phyloP scores from a whole-genome alignment of 2,113 vertebrate genomes.

The Myiopsitta monachus region DNA sequence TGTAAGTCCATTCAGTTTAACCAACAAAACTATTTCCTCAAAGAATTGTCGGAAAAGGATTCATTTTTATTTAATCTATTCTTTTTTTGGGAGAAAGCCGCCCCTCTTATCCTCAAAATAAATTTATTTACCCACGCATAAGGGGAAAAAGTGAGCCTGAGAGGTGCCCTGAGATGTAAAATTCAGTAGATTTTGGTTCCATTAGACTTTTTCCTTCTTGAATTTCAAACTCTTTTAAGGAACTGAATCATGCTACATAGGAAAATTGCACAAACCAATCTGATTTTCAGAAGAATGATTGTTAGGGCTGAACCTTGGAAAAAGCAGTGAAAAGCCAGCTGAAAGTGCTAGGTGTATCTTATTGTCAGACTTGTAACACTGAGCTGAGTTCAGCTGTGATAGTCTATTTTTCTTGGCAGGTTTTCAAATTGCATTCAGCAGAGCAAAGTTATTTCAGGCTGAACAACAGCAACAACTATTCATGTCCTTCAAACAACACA shows the following conservation, averaged over 20 bases:
- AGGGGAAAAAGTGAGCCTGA: background rate
- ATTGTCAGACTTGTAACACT: background rate
- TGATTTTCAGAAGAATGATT: slow-evolving; percentile 12
- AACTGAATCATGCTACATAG: background rate
- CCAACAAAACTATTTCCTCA: background rate
- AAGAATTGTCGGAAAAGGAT: background rate
- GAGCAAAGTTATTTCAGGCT: slow-evolving; percentile 48
- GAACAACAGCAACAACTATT: slow-evolving; percentile 49
- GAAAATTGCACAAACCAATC: background rate
- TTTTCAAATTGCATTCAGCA: slow-evolving; percentile 52
- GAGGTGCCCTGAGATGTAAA: background rate
- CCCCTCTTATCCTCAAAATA: background rate
- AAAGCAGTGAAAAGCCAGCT: background rate
- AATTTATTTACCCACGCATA: background rate
- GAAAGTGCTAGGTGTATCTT: background rate
- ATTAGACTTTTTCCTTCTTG: slow-evolving; percentile 3
- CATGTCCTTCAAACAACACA: slow-evolving; percentile 30
- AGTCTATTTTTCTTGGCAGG: slow-evolving; percentile 33
- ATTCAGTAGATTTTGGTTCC: background rate
- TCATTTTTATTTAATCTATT: background rate
- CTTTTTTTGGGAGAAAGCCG: background rate
- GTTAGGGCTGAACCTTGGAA: slow-evolving; percentile 6
- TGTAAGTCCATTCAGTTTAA: background rate
- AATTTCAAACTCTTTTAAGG: slow-evolving; percentile 14
- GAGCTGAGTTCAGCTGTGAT: background rate